Base-by-base conservation (phyloP, 2,888 invertebrate species). In the Erebia aethiops region DNA sequence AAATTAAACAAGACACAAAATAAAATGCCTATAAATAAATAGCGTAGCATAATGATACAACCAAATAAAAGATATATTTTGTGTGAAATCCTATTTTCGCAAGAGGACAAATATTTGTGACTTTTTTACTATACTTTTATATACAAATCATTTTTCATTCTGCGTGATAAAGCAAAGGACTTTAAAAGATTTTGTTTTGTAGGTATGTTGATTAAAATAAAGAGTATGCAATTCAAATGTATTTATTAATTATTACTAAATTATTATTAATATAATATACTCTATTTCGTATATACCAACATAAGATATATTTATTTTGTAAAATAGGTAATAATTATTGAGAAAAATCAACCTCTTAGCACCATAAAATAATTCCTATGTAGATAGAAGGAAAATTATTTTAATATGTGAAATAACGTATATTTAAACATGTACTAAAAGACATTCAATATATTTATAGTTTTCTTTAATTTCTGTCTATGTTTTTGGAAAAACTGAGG, bases 321-420 rank as follows among this genome's bases (percentile, higher is more conserved):
- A 66, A 56, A 61, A 69, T 62, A 69, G 62, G 41, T 46, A 68
- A 68, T 68, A 56, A 61, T 49, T 57, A 49, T 61, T 62, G 21
- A 13, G 61, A 56, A 67, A 69, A 70, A 73, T 70, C 26, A 67
- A 69, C 21, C 62, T 69, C 62, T 18, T 80, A 81, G 80, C 80
- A 81, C 80, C 80, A 78, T 76, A 76, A 72, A 72, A 75, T 76
- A 78, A 78, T 77, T 77, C 75, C 76, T 77, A 74, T 73, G 56
- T 69, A 10, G 10, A 63, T 56, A 69, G 70, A 73, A 62, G 21
- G 67, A 14, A 49, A 73, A 63, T 70, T 58, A 62, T 35, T 35
- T 35, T 46, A 26, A 18, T 16, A 43, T 35, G 16, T 49, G 16
- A 66, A 61, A 41, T 66, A n/a, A 62, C 56, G 8, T 58, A 67